Evolutionary conservation across 2,113 vertebrate species (phyloP).

Genomic region (Stegostoma tigrinum): DNA sequence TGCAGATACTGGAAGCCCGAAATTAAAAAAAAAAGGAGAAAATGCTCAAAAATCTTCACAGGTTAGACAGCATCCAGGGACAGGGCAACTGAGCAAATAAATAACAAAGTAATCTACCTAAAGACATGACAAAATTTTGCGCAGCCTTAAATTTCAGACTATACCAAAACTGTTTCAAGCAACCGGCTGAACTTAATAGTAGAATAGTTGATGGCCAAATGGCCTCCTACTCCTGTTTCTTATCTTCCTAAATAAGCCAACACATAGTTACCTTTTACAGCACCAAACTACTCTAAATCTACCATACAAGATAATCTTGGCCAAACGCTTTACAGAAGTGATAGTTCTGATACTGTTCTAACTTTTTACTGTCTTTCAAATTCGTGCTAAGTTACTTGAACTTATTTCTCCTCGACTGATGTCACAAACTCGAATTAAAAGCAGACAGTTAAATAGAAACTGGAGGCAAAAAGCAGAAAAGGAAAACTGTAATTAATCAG

Average conservation of each 20-base stretch:
- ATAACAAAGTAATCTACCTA: not conserved
- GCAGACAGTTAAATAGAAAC: not conserved
- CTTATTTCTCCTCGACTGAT: not conserved
- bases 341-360: not conserved
- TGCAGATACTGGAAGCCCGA: not conserved
- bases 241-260: not conserved
- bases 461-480: not conserved
- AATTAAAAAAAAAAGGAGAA: too few relatives aligned
- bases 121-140: not conserved
- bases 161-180: not conserved
- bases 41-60: too few relatives aligned
- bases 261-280: slow-evolving; percentile 70
- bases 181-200: not conserved
- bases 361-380: not conserved
- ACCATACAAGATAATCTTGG: not conserved
- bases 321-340: not conserved
- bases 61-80: too few relatives aligned
- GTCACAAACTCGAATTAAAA: not conserved
- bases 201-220: not conserved
- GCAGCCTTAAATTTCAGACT: not conserved
- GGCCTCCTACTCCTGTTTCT: not conserved
- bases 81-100: not conserved
- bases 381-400: not conserved
- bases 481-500: not conserved
- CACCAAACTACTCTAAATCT: slow-evolving; percentile 56